Conservation (phyloP, 2,797 vertebrate species). For the Ciconia nigra region DNA sequence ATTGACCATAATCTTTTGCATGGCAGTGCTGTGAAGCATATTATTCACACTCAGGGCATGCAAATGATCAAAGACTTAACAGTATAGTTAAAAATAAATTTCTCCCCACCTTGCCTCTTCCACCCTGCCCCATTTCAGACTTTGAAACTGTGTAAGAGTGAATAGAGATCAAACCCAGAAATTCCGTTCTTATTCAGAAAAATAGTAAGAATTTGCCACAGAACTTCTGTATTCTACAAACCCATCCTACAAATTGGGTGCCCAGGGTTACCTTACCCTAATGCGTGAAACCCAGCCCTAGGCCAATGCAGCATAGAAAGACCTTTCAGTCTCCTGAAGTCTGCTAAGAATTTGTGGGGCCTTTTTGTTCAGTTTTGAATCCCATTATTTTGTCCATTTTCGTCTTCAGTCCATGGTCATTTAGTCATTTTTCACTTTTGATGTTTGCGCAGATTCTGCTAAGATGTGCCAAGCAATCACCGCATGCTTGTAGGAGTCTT, state of each 20-base stretch:
- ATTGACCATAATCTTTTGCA: neutral
- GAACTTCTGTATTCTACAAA: neutral
- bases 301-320: neutral
- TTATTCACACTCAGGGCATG: neutral
- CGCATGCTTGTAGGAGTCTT: neutral
- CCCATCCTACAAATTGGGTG: neutral
- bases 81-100: neutral
- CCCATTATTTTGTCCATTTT: neutral
- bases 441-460: neutral
- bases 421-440: neutral
- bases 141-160: neutral
- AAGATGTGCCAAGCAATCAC: neutral
- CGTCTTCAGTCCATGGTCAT: neutral
- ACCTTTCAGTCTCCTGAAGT: neutral
- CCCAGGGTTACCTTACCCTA: neutral
- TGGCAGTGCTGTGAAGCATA: neutral
- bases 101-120: neutral
- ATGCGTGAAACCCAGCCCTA: neutral
- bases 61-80: neutral
- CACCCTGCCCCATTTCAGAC: fast-evolving
- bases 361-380: neutral
- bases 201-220: neutral
- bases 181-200: neutral
- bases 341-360: neutral
- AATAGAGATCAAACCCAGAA: neutral